Evolutionary conservation across 2,888 invertebrate genomes (phyloP).

Genomic region (Noctua janthina): DNA sequence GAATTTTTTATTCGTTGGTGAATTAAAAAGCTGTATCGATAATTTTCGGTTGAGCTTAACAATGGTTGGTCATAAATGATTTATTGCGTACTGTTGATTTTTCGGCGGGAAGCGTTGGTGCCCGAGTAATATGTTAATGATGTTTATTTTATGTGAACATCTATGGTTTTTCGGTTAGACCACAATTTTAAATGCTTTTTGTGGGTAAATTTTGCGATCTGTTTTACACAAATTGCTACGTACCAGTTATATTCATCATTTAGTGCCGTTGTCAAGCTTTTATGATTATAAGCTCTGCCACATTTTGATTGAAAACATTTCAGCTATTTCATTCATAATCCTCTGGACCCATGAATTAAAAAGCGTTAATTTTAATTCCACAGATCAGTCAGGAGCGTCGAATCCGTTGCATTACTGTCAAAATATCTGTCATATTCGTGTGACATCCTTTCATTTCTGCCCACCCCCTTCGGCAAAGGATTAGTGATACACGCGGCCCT

Average conservation of each 20-base stretch:
- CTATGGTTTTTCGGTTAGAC: constrained; percentile 33
- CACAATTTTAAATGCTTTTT: neutral
- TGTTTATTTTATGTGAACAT: constrained; percentile 72
- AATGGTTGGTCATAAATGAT: constrained; percentile 84
- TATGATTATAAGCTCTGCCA: neutral
- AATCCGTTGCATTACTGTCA: constrained; percentile 89
- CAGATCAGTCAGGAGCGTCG: constrained; percentile 72
- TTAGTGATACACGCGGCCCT: constrained; percentile 84
- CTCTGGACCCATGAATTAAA: constrained; percentile 63
- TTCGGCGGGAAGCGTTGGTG: constrained; percentile 84
- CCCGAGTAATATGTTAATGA: constrained; percentile 80
- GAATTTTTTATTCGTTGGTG: constrained; percentile 71
- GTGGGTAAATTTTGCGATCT: neutral
- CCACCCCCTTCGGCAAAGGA: constrained; percentile 88
- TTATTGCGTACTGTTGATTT: constrained; percentile 83
- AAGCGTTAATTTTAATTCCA: constrained; percentile 75
- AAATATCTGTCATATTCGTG: constrained; percentile 89
- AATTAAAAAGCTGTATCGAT: constrained; percentile 73
- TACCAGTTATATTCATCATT: neutral
- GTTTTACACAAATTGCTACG: neutral
- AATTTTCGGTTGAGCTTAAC: constrained; percentile 76
- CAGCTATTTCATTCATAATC: constrained; percentile 19
- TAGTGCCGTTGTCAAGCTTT: neutral
- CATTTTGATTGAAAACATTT: constrained; percentile 16
- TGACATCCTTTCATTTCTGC: constrained; percentile 87